Evolutionary conservation across 2,113 vertebrate genomes (phyloP).

Genomic region (Chaenogobius annularis): DNA sequence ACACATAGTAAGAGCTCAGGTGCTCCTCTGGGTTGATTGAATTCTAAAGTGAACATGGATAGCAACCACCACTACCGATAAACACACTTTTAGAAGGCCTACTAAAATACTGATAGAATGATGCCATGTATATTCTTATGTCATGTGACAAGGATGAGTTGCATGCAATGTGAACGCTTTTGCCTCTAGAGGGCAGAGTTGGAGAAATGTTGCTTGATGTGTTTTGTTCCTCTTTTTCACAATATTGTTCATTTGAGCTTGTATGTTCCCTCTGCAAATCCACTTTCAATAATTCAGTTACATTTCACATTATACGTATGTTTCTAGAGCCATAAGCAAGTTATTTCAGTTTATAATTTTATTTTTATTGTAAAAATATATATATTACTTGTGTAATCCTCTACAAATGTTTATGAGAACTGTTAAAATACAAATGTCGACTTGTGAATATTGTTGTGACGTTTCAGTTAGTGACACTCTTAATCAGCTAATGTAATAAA

Average conservation of each 20-base stretch:
- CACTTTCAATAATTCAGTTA: background rate
- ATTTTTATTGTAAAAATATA: background rate
- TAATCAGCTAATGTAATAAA: background rate
- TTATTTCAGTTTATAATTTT: background rate
- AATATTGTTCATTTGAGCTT: background rate
- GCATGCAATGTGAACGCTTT: conserved; percentile 4
- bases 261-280: background rate
- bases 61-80: background rate
- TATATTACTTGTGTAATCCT: background rate
- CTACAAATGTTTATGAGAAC: background rate
- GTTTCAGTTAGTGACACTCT: background rate
- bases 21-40: background rate
- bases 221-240: background rate
- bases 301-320: background rate
- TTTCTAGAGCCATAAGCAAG: background rate
- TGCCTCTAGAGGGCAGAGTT: conserved; percentile 30
- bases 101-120: background rate
- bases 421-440: background rate
- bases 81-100: background rate
- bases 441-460: background rate
- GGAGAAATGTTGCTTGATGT: background rate
- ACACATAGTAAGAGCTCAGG: background rate
- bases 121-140: background rate
- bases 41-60: background rate
- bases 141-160: background rate